Base-by-base conservation (phyloP, 2,888 invertebrate species). In the Craniophora ligustri region DNA sequence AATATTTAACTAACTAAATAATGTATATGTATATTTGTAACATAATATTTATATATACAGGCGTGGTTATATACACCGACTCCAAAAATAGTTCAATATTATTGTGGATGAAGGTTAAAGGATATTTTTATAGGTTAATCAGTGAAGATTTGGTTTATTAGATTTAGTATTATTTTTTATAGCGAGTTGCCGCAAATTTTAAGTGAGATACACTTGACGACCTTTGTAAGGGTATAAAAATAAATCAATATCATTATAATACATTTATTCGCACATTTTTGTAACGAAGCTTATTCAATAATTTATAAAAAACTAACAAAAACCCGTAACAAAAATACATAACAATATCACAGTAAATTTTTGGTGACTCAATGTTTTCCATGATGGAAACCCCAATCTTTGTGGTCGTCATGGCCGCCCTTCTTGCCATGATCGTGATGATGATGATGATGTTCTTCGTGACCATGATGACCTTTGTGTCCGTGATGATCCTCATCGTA, bases 391-490 rank as follows among this genome's bases (percentile, higher is more conserved):
- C 92, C 92, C 90, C 90, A 91, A 8, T 89, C 88, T 55, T 92
- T 92, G 56, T 91, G 91, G 73, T 86, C 90, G 7, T 91, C 63
- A 56, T 92, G 92, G 53, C 89, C 92, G 26, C 92, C 92, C 80
- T 92, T 92, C 81, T 92, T 92, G 79, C 92, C 92, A 81, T 92
- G 92, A 59, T 90, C 92, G 57, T 92, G 89, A 68, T 92, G 92
- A 67, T 85, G 85, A 57, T 92, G 92, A 73, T 92, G 92, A 67
- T 92, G 92, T 48, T 91, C 91, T 48, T 92, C 92, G 69, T 92
- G 92, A 14, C 92, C 92, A 55, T 92, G 92, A 60, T 92, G 92
- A 30, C 92, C 92, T 72, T 92, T 92, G 74, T 92, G 92, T n/a
- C 92, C 92, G 13, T 92, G 81, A 56, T 92, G 92, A 51, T 91